Evolutionary conservation across 30 jellyfish, hydroid and myxozoan genomes (phyloP), one percentile per base, ranked within the genome.

Genomic region (Hydra vulgaris): DNA sequence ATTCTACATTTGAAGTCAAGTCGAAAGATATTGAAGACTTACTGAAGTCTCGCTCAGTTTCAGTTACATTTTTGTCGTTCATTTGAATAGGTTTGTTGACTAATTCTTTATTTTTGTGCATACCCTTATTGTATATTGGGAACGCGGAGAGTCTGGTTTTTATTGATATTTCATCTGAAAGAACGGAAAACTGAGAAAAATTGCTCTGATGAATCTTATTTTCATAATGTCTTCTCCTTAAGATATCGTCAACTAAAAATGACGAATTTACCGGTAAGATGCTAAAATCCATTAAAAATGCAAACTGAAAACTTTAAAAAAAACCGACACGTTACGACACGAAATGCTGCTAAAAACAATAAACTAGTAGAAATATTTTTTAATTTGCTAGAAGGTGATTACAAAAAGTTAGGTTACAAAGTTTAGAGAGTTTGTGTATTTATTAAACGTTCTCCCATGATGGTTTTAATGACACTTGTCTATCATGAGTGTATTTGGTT

Each of bases 241-340:
- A 74, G 70, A 91, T 91, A 70, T 87, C 95, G 76, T 91, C 96
- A 23, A 91, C 98, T 19, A 86, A 86, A 82, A 91, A 91, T 12
- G 61, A 40, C 61, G 61, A 40, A 40, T 5, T 26, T 87, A 40
- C 61, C 61, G 61, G 61, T 40, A 40, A 40, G 61, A 40, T 40
- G 61, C 61, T 40, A 40, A 40, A 40, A 40, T 40, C 61, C 61
- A 40, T 40, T 5, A 3, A 12, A 40, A 40, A 40, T 12, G 61
- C 61, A 40, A 40, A 40, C 61, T 40, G 61, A 40, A 40, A 40
- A 40, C 5, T 12, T 40, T 40, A 5, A 40, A 40, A 40, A 3
- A 12, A n/a, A n/a, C n/a, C n/a, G n/a, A n/a, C n/a, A n/a, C n/a
- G n/a, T n/a, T n/a, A n/a, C n/a, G n/a, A n/a, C n/a, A n/a, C n/a